Conservation (phyloP, 37 sponge, comb jelly and placozoan genomes). For the Aplysina aerophoba region DNA sequence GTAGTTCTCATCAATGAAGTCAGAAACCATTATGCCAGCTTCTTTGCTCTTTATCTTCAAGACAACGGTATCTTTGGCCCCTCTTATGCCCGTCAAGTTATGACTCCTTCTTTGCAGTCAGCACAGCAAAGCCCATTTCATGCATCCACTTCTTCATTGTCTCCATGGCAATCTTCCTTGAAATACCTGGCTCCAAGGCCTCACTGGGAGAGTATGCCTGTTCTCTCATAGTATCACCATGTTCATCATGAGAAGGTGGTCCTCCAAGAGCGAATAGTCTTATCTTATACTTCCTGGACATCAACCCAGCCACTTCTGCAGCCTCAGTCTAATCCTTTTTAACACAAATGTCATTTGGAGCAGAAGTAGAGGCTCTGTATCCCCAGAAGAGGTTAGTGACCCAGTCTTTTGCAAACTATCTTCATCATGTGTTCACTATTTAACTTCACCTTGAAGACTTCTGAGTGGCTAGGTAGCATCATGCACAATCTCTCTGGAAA, state of each 20-base stretch:
- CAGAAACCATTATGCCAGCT: constrained; percentile 51
- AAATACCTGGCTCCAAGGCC: constrained; percentile 47
- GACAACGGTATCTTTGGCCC: constrained; percentile 23
- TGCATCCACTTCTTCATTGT: constrained; percentile 52
- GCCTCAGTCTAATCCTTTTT: constrained; percentile 35
- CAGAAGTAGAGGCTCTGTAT: constrained; percentile 39
- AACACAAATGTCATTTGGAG: constrained; percentile 31
- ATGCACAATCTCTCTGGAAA: too few species aligned
- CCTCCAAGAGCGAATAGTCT: constrained; percentile 46
- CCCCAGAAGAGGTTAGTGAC: constrained; percentile 29
- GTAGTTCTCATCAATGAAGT: constrained; percentile 52
- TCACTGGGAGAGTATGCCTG: constrained; percentile 50
- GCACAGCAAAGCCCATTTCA: constrained; percentile 50
- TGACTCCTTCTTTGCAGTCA: constrained; percentile 33
- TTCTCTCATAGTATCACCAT: constrained; percentile 51
- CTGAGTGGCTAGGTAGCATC: too few species aligned
- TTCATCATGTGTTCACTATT: constrained; percentile 39
- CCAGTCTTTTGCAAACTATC: constrained; percentile 50
- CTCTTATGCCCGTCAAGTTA: constrained; percentile 74
- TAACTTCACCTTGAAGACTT: constrained; percentile 31
- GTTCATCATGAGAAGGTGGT: constrained; percentile 35
- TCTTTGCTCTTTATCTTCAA: constrained; percentile 47
- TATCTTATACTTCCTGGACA: constrained; percentile 54
- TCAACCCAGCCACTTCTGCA: constrained; percentile 58
- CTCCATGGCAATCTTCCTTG: constrained; percentile 29